Evolutionary conservation across 2,113 vertebrate genomes (phyloP), one percentile per base, ranked within the genome.

Genomic region (Cinclus mexicanus): DNA sequence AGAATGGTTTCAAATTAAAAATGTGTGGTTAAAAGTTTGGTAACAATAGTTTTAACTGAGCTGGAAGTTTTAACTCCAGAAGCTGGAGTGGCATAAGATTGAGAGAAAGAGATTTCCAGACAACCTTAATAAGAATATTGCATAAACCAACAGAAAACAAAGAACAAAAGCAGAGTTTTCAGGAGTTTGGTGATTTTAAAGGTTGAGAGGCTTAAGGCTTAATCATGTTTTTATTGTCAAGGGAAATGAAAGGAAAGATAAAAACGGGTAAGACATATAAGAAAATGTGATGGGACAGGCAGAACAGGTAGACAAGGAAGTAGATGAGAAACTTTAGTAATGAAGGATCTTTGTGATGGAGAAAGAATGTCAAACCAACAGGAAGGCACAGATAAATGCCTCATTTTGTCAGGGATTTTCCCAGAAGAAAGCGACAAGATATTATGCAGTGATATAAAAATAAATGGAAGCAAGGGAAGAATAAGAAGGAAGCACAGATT

Each of bases 381-480:
- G 68, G 63, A 92, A 90, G 55, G 68, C 90, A 77, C 7, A 85
- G 47, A 92, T 10, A 95, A 90, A 94, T 85, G 89, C 68, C 75
- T 95, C 68, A 50, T 86, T 88, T 95, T 95, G 83, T 90, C 92
- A 74, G 14, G 0, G 12, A 24, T 89, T 61, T 65, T 12, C 61
- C 42, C 79, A 77, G 83, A 93, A 86, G 31, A 92, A 94, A 80
- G 83, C 0, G 7, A 74, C 71, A 92, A 61, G 78, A 57, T 79
- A 83, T 92, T 93, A 90, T 80, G 79, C 79, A 93, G 79, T 55
- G 90, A 74, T 89, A 90, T 11, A 65, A 92, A 95, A 93, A 77
- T 85, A 88, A 85, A 85, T 76, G 87, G 78, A 94, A 90, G 82
- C 57, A 72, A 76, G n/a, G 42, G 59, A 81, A 84, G 71, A 87